Conservation (phyloP, 2,888 invertebrate species). For the Drosophila conformis region DNA sequence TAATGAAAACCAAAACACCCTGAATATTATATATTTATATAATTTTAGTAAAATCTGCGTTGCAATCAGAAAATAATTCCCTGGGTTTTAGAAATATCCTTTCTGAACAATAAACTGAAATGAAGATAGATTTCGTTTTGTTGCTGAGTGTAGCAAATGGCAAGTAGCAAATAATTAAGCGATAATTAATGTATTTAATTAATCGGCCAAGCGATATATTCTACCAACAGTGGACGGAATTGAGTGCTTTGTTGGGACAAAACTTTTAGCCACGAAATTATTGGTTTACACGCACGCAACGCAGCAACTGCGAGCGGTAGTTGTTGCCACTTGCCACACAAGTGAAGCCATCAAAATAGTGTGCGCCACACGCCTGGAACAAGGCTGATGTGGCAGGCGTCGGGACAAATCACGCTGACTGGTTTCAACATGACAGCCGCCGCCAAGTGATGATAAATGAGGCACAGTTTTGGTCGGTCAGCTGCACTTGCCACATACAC, state of each 20-base stretch:
- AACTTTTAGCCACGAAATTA: slow-evolving; percentile 58
- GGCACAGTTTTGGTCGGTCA: slow-evolving; percentile 64
- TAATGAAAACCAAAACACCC: too few relatives aligned
- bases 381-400: slow-evolving; percentile 53
- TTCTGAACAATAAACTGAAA: neutral
- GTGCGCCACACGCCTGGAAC: neutral
- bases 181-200: slow-evolving; percentile 72
- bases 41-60: too few relatives aligned
- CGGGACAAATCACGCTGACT: slow-evolving; percentile 71
- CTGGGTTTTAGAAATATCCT: neutral
- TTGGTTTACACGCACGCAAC: slow-evolving; percentile 62
- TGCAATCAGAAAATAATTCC: too few relatives aligned
- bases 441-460: slow-evolving; percentile 70
- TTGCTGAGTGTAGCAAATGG: neutral
- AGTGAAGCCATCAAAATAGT: slow-evolving; percentile 43
- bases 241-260: slow-evolving; percentile 55
- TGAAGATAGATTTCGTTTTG: neutral
- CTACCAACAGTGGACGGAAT: slow-evolving; percentile 57
- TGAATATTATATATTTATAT: too few relatives aligned
- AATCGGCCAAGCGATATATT: slow-evolving; percentile 54
- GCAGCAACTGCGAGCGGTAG: neutral
- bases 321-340: slow-evolving; percentile 7
- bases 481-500: slow-evolving; percentile 47
- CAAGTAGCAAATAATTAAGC: slow-evolving; percentile 3
- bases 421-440: slow-evolving; percentile 64